A percentile compares a stretch with the other conserved stretches of the same genome.
phyloP scores from a whole-genome alignment of 2,113 vertebrate genomes.

The Hystrix cristata region DNA sequence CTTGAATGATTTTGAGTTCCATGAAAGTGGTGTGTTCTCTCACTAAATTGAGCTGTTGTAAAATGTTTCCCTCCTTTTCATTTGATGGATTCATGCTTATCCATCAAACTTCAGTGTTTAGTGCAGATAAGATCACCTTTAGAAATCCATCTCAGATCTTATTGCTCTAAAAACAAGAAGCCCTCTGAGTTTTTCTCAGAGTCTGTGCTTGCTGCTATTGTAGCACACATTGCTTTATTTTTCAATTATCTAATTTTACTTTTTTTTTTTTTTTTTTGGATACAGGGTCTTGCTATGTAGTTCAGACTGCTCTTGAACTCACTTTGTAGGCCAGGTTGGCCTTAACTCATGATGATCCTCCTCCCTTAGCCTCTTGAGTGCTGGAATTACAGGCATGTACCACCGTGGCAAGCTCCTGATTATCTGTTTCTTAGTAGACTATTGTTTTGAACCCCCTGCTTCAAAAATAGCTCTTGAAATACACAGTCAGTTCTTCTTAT shows the following conservation, averaged over 20 bases:
- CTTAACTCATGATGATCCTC: not conserved
- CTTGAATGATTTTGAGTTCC: slow-evolving; percentile 10
- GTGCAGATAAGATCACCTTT: not conserved
- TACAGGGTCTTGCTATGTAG: not conserved
- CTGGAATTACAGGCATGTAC: not conserved
- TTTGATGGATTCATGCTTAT: not conserved
- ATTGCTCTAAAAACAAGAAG: not conserved
- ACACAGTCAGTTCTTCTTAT: slow-evolving; percentile 7
- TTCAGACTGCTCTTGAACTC: not conserved
- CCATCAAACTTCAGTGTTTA: not conserved
- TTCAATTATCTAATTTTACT: not conserved
- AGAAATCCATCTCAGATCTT: not conserved
- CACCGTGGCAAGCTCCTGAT: not conserved
- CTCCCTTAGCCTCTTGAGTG: not conserved
- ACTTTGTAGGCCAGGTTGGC: not conserved
- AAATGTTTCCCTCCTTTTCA: not conserved
- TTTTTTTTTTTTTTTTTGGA: not conserved
- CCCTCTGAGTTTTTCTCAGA: not conserved
- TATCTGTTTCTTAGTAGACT: slow-evolving; percentile 30
- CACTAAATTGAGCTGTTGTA: not conserved
- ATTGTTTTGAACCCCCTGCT: slow-evolving; percentile 7
- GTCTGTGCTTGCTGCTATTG: not conserved
- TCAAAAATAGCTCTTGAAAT: not conserved
- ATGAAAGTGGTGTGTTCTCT: slow-evolving; percentile 34
- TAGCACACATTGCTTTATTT: slow-evolving; percentile 5